Evolutionary conservation across 2,888 invertebrate species (phyloP).

Genomic region (Limulus polyphemus): DNA sequence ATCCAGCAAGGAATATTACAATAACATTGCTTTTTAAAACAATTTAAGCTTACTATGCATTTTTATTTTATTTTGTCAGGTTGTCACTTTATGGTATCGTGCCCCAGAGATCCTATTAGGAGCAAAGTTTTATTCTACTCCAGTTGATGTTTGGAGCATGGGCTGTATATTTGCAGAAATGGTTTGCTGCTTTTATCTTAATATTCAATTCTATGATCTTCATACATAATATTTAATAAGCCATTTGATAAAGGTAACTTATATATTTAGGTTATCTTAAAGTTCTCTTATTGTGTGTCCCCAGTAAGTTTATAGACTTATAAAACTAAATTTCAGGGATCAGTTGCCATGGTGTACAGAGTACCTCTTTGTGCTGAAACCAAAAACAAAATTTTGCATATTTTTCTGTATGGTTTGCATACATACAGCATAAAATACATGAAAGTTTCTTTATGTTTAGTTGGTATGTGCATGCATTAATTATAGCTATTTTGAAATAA

Average conservation of each 20-base stretch:
- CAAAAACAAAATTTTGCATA: too few species aligned
- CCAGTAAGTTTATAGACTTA: too few species aligned
- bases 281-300: too few species aligned
- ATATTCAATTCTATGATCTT: neutral
- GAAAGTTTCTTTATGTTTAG: too few species aligned
- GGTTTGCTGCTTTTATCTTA: slow-evolving; percentile 42
- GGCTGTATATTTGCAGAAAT: slow-evolving; percentile 95
- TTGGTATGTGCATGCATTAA: too few species aligned
- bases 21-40: neutral
- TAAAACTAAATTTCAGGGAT: too few species aligned
- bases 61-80: slow-evolving; percentile 36
- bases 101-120: slow-evolving; percentile 92
- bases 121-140: slow-evolving; percentile 73
- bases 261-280: too few species aligned
- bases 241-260: neutral
- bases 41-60: neutral
- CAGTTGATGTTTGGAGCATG: slow-evolving; percentile 91
- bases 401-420: too few species aligned
- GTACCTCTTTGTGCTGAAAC: too few species aligned
- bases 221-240: neutral
- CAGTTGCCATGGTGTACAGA: too few species aligned
- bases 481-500: too few species aligned
- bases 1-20: neutral
- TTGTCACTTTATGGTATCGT: slow-evolving; percentile 93
- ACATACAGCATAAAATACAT: too few species aligned